A percentile compares a stretch with the other conserved stretches of the same genome.
phyloP scores from a whole-genome alignment of 1,140 invertebrate species.

The Drosophila busckii region DNA sequence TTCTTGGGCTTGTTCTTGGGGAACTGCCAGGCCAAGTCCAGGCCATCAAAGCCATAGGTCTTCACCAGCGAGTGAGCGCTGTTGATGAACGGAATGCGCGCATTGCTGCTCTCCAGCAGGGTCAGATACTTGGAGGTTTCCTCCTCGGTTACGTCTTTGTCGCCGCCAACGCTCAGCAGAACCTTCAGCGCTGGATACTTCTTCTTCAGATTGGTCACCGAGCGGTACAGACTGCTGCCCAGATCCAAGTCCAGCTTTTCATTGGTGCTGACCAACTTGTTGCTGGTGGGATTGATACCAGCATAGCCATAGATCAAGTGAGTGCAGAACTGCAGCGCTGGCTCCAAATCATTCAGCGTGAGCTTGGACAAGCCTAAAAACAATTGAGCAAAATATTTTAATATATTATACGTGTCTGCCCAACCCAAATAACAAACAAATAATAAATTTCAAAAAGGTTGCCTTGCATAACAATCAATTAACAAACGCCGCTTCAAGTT shows the following conservation, averaged over 20 bases:
- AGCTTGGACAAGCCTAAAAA: conserved; percentile 90
- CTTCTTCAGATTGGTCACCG: conserved; percentile 85
- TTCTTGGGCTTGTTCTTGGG: conserved; percentile 88
- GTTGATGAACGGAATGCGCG: conserved; percentile 86
- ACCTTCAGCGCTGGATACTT: conserved; percentile 87
- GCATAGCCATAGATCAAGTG: conserved; percentile 93
- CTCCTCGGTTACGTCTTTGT: conserved; percentile 82
- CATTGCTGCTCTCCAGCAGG: conserved; percentile 84
- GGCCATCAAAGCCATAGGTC: conserved; percentile 91
- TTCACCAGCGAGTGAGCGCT: conserved; percentile 85
- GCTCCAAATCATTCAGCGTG: conserved; percentile 85
- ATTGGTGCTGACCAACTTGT: conserved; percentile 85
- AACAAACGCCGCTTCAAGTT: conserved; percentile 22
- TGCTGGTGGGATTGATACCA: conserved; percentile 85
- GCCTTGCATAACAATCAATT: conserved; percentile 43
- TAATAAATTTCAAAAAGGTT: too few relatives aligned
- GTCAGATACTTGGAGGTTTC: conserved; percentile 72
- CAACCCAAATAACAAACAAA: conserved; percentile 7
- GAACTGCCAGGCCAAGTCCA: conserved; percentile 93
- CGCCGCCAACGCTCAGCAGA: conserved; percentile 87
- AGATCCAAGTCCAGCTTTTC: conserved; percentile 85
- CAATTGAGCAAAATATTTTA: conserved; percentile 14
- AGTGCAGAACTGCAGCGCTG: conserved; percentile 88
- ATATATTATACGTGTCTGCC: too few relatives aligned
- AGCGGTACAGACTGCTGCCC: conserved; percentile 85